Base-by-base conservation (phyloP, 2,888 invertebrate genomes). In the Melanostoma scalare region DNA sequence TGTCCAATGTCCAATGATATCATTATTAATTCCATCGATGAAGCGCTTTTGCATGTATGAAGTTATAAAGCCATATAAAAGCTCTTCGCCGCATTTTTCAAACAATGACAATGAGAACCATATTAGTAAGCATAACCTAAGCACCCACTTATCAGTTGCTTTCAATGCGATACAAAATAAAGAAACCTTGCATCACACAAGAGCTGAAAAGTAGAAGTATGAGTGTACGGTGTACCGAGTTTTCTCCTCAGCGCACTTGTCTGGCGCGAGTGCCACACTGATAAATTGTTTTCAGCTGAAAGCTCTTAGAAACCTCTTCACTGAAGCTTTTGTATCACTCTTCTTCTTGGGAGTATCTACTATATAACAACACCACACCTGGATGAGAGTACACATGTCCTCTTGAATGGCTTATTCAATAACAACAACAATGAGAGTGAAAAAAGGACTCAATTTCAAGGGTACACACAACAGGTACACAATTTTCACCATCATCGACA, bases 381-480 rank as follows among this genome's bases (percentile, higher is more conserved):
- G 71, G 53, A 30, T 52, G 33, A 40, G 42, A 63, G 61, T 67
- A 68, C 76, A 82, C 68, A 77, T 73, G 72, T 72, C 65, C 67
- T 44, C 40, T 38, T 50, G 20, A 9, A 58, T 38, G 36, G 68
- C 48, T 20, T 36, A 36, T 2, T 31, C 10, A 6, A 40, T 31
- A 74, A 53, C 38, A 65, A 42, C 42, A 68, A 50, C 9, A 52
- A 53, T 33, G 56, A 69, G 61, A 38, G 30, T 52, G 40, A 53
- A 31, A 67, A 67, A 67, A 67, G 67, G 53, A 72, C 63, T 77
- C 82, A 63, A 68, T 82, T 79, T 84, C 84, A 84, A 84, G 84
- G 84, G 84, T 79, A 84, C 74, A 84, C 74, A 74, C 84, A 84
- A 79, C 84, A 84, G 84, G 84, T 84, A 84, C 79, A 84, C 79